A percentile compares a stretch with the other conserved stretches of the same genome.
These are phyloP conservation scores for Scolopax bukidnonensis DNA, from an alignment of 2,797 vertebrate species.

Conservation along the genomic window DNA sequence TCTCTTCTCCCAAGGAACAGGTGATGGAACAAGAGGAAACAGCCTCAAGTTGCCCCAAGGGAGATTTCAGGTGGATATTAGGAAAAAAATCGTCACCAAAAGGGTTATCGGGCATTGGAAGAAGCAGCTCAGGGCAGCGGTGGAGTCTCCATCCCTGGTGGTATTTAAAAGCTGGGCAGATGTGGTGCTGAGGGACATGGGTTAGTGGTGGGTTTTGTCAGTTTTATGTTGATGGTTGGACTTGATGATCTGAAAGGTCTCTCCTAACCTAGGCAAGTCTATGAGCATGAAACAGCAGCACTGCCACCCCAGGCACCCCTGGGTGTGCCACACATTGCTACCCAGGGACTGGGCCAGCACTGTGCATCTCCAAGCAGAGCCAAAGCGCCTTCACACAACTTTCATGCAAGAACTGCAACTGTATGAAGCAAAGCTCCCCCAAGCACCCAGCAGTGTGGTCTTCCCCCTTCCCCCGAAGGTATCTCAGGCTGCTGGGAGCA, in stretches of 20 bases:
- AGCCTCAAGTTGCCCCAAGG: background rate
- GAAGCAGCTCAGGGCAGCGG: background rate
- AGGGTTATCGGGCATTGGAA: background rate
- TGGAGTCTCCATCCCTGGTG: background rate
- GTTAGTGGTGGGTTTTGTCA: background rate
- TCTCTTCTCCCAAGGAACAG: background rate
- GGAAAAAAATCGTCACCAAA: background rate
- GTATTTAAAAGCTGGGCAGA: background rate
- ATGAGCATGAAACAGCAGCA: background rate
- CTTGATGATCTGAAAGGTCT: background rate
- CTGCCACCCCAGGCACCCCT: background rate
- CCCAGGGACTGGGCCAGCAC: background rate
- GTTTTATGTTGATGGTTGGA: background rate
- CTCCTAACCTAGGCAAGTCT: no score
- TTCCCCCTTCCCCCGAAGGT: background rate
- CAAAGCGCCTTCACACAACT: fast-evolving
- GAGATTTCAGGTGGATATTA: background rate
- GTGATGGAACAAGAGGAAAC: background rate
- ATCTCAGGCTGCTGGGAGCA: background rate
- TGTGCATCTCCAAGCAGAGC: background rate
- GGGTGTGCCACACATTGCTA: background rate
- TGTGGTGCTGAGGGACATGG: background rate
- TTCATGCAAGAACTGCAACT: background rate
- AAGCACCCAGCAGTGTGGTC: fast-evolving
- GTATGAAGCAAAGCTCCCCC: background rate